Evolutionary conservation across 1,140 invertebrate species (phyloP), one percentile per base, ranked within the genome.

Genomic region (Carposina sasakii): DNA sequence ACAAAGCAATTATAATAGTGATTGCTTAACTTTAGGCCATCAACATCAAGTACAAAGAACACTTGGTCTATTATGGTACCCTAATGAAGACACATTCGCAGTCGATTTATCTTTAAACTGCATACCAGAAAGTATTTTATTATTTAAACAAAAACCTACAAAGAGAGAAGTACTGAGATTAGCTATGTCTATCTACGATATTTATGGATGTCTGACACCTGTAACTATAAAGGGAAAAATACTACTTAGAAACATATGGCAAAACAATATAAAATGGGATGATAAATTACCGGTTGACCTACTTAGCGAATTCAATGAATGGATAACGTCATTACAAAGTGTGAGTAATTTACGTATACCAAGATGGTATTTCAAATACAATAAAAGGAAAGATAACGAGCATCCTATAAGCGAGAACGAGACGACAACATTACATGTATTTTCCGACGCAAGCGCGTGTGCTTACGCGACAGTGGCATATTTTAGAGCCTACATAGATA

Each of bases 151-250:
- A 20, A 37, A 16, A 20, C 46, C 46, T 17, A 48, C 46, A 1
- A 48, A 48, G 21, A 10, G 46, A 12, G 2, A 19, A 4, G 31
- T 40, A 17, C 13, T 48, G n/a, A 37, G 16, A 21, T 21, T 48
- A 0, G 10, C 39, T 19, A 48, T 48, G 46, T 48, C 46, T 3
- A 48, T 48, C 28, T 48, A 39, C 16, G 46, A 48, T n/a, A 23
- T 40, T 6, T 31, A 39, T 19, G 46, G 46, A 4, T 39, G 37
- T 20, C 28, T 48, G 24, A 21, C 22, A 3, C 46, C 46, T 3
- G 28, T 48, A 17, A 40, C 34, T 3, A 28, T 48, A 19, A n/a
- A 48, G 12, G 46, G 46, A 4, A 24, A 28, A 16, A 37, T 48
- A 5, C 24, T 48, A n/a, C 23, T 48, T 2, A 21, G 39, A 10